Percentiles rank a stretch among this genome's conserved stretches.
phyloP scores from a whole-genome alignment of 1,140 invertebrate genomes.

The Achroia grisella region DNA sequence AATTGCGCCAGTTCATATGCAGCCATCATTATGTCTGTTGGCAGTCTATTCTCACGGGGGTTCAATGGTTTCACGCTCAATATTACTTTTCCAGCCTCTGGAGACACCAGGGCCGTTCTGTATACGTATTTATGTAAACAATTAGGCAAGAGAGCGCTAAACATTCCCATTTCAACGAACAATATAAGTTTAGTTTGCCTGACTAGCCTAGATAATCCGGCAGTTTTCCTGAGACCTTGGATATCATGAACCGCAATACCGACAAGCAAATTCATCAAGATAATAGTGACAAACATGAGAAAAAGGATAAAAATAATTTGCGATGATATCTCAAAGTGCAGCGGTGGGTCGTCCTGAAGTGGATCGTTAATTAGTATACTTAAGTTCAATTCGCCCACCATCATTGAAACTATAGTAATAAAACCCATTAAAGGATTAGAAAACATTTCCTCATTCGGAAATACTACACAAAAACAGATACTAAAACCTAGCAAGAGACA shows the following conservation, averaged over 20 bases:
- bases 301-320: constrained; percentile 78
- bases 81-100: constrained; percentile 74
- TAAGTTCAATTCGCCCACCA: constrained; percentile 81
- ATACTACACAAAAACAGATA: constrained; percentile 79
- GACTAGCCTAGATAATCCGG: constrained; percentile 79
- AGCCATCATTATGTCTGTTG: constrained; percentile 77
- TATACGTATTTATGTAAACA: constrained; percentile 70
- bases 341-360: constrained; percentile 45
- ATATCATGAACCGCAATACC: constrained; percentile 82
- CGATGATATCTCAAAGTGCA: constrained; percentile 74
- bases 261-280: constrained; percentile 81
- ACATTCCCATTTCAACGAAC: constrained; percentile 79
- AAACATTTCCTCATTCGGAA: constrained; percentile 77
- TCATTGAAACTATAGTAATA: constrained; percentile 80
- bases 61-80: constrained; percentile 79
- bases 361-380: constrained; percentile 76
- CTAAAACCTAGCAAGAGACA: constrained; percentile 78
- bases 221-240: constrained; percentile 79
- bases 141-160: constrained; percentile 74
- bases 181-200: constrained; percentile 80
- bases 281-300: constrained; percentile 80
- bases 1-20: constrained; percentile 77
- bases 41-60: constrained; percentile 77
- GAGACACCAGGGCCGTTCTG: constrained; percentile 71
- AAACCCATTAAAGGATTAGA: constrained; percentile 75